Evolutionary conservation across 2,797 vertebrate genomes (phyloP).

Genomic region (Sebastes itinus): DNA sequence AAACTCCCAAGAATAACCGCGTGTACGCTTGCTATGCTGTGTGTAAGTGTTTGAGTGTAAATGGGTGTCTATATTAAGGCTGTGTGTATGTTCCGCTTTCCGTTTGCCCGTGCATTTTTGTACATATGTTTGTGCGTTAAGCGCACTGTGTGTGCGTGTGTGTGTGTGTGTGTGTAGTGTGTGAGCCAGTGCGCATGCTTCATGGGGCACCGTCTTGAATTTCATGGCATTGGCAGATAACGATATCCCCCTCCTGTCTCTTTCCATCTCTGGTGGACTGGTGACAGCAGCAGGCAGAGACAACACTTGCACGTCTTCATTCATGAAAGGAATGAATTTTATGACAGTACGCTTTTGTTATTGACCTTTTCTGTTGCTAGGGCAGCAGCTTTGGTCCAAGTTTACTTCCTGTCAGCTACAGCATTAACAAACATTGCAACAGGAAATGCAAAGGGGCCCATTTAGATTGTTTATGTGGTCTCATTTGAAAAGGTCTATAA

Average conservation of each 20-base stretch:
- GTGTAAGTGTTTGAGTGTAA: neutral
- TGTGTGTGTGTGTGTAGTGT: neutral
- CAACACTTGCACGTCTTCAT: conserved; percentile 23
- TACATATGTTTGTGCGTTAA: neutral
- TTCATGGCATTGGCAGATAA: conserved; percentile 82
- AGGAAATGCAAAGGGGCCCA: neutral
- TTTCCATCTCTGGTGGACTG: conserved; percentile 56
- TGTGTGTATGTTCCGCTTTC: conserved; percentile 25
- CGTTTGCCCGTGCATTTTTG: conserved; percentile 31
- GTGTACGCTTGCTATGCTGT: conserved; percentile 1
- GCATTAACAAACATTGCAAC: neutral
- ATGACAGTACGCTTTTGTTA: neutral
- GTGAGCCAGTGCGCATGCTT: conserved; percentile 44
- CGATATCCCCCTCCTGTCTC: conserved; percentile 64
- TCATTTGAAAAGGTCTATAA: neutral
- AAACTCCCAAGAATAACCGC: conserved; percentile 59
- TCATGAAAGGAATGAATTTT: conserved; percentile 11
- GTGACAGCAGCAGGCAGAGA: conserved; percentile 56
- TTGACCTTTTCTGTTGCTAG: neutral
- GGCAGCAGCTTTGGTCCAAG: neutral
- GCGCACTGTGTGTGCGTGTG: neutral
- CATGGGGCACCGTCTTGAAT: conserved; percentile 72
- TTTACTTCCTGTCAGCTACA: neutral
- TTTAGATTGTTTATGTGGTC: neutral
- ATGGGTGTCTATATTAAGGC: conserved; percentile 37